Conservation (phyloP, 2,888 invertebrate genomes). For the Anthophora plumipes region DNA sequence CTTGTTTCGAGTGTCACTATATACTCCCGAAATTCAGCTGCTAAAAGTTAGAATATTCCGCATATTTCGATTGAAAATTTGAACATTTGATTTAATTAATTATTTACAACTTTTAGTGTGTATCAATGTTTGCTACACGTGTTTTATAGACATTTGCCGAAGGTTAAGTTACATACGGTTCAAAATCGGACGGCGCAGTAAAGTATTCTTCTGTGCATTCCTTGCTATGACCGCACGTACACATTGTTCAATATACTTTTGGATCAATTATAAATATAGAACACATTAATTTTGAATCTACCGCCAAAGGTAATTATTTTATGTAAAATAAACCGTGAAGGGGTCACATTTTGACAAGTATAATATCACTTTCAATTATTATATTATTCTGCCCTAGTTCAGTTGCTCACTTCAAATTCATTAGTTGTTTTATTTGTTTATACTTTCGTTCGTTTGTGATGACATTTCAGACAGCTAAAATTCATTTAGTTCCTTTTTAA, state of each 20-base stretch:
- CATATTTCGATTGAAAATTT: too few species aligned
- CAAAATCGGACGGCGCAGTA: conserved; percentile 5
- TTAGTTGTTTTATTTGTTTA: not conserved
- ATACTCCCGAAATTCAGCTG: too few species aligned
- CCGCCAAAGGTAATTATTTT: conserved; percentile 7
- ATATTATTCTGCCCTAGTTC: conserved; percentile 10
- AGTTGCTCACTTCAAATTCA: not conserved
- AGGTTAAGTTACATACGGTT: conserved; percentile 57
- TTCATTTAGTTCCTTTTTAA: too few species aligned
- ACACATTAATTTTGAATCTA: conserved; percentile 48
- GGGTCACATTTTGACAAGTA: conserved; percentile 33
- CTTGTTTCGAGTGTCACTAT: too few species aligned
- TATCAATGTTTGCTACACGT: too few species aligned
- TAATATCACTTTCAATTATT: conserved; percentile 18
- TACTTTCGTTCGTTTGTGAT: too few species aligned
- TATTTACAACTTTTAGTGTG: not conserved
- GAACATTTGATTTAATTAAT: not conserved
- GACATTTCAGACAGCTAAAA: too few species aligned
- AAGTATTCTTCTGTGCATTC: conserved; percentile 32
- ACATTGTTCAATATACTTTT: conserved; percentile 40
- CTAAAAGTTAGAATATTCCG: too few species aligned
- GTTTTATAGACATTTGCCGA: not conserved
- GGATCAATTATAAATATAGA: not conserved
- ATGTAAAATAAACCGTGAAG: too few species aligned
- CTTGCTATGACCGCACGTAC: conserved; percentile 35